Evolutionary conservation across 1,140 invertebrate species (phyloP), one percentile per base, ranked within the genome.

Genomic region (Micrasema longulum): DNA sequence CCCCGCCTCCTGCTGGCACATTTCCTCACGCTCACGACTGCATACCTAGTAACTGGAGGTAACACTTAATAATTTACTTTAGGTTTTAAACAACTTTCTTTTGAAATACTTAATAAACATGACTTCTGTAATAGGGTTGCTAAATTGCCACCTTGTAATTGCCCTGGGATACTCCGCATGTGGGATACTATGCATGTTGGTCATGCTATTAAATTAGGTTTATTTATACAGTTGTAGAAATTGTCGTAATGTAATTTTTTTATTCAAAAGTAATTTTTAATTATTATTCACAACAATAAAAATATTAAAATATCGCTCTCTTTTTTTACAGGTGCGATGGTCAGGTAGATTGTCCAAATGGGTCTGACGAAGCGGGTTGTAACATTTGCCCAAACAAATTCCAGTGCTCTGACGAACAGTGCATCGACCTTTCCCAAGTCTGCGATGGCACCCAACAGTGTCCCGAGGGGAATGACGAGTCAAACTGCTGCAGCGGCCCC

Each of bases 261-360:
- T n/a, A n/a, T n/a, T n/a, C n/a, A n/a, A n/a, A n/a, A n/a, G n/a
- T n/a, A n/a, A n/a, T n/a, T n/a, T n/a, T n/a, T n/a, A n/a, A n/a
- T n/a, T n/a, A n/a, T n/a, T n/a, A n/a, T n/a, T n/a, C n/a, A n/a
- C n/a, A n/a, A n/a, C n/a, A n/a, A n/a, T n/a, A n/a, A n/a, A n/a
- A n/a, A n/a, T n/a, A n/a, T n/a, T n/a, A n/a, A n/a, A n/a, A n/a
- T n/a, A n/a, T n/a, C n/a, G n/a, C n/a, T n/a, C 26, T 23, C 22
- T 53, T 53, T 20, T 64, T 23, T 47, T 69, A 10, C 71, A 83
- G 90, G 52, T 97, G 95, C 80, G 95, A 97, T 80, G 90, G 90
- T 0, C 90, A 93, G 69, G 85, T 84, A 38, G 95, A 98, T 80
- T 98, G 96, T 84, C 83, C 87, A 1, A 94, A 96, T 80, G 89